Conservation (phyloP, 1,140 invertebrate genomes). For the Cydia amplana region DNA sequence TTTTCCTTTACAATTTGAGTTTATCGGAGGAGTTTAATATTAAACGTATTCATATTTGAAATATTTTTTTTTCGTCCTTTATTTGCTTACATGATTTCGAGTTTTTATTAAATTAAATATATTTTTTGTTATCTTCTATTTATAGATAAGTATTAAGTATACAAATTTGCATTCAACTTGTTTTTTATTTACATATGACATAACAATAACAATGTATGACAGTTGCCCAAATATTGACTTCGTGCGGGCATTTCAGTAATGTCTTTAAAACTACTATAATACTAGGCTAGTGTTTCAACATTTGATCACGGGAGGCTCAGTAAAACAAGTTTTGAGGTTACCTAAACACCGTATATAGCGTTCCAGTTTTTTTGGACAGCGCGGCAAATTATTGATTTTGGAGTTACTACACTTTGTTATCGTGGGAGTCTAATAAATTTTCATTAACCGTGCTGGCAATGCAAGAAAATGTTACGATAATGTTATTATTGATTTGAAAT, state of each 20-base stretch:
- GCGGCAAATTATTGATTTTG: conserved; percentile 12
- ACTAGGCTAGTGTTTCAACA: conserved; percentile 33
- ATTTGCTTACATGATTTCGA: too few relatives aligned
- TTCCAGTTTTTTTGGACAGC: conserved; percentile 44
- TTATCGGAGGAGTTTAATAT: too few relatives aligned
- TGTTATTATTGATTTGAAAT: not conserved
- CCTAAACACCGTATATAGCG: conserved; percentile 43
- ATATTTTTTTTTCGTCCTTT: too few relatives aligned
- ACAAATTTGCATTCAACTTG: not conserved
- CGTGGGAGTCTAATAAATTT: not conserved
- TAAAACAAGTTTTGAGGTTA: conserved; percentile 55
- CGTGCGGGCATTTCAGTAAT: not conserved
- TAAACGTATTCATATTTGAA: too few relatives aligned
- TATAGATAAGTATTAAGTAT: not conserved
- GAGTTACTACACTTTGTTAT: conserved; percentile 5
- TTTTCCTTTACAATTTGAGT: too few relatives aligned
- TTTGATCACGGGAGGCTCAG: conserved; percentile 36
- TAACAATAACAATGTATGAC: conserved; percentile 16
- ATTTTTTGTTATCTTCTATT: not conserved
- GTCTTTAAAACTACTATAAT: not conserved
- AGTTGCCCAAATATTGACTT: conserved; percentile 16
- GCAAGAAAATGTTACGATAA: not conserved
- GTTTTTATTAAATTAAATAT: not conserved
- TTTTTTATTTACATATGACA: conserved; percentile 14
- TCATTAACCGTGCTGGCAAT: not conserved